A percentile compares a stretch with the other conserved stretches of the same genome.
phyloP scores from a whole-genome alignment of 2,888 invertebrate genomes.

The Brenthis hecate region DNA sequence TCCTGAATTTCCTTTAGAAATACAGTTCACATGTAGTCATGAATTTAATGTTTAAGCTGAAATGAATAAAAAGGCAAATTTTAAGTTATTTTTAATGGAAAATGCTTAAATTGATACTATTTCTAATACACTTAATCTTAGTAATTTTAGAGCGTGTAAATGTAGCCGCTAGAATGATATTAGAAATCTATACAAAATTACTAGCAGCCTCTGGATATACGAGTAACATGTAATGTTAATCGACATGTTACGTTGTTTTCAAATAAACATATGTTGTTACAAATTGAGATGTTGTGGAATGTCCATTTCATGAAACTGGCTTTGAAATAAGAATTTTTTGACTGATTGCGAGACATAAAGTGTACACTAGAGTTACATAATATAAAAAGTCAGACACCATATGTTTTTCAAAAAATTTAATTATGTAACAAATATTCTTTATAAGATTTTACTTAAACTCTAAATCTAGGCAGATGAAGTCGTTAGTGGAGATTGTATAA shows the following conservation, averaged over 20 bases:
- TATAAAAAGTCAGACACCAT: too few relatives aligned
- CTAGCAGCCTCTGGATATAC: slow-evolving; percentile 19
- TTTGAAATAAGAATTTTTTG: not conserved
- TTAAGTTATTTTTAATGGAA: not conserved
- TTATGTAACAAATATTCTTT: too few relatives aligned
- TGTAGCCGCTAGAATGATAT: slow-evolving; percentile 26
- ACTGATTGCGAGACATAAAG: too few relatives aligned
- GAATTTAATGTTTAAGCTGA: too few relatives aligned
- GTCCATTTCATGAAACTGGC: not conserved
- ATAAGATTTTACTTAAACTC: too few relatives aligned
- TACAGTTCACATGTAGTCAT: too few relatives aligned
- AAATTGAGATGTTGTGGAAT: slow-evolving; percentile 6
- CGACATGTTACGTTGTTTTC: slow-evolving; percentile 13
- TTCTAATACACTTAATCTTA: slow-evolving; percentile 14
- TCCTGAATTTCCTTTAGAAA: too few relatives aligned
- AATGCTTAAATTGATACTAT: not conserved
- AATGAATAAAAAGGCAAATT: too few relatives aligned
- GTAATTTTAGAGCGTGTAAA: slow-evolving; percentile 15
- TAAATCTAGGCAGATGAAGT: too few relatives aligned
- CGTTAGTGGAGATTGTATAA: too few relatives aligned
- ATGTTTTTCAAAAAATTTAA: too few relatives aligned
- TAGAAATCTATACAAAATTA: slow-evolving; percentile 31
- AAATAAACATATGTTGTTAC: not conserved
- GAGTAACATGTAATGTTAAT: slow-evolving; percentile 16
- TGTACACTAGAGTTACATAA: too few relatives aligned